A percentile compares a stretch with the other conserved stretches of the same genome.
Evolutionary conservation across 1,140 invertebrate species (phyloP).

Genomic region (Aphaenogaster rudis): DNA sequence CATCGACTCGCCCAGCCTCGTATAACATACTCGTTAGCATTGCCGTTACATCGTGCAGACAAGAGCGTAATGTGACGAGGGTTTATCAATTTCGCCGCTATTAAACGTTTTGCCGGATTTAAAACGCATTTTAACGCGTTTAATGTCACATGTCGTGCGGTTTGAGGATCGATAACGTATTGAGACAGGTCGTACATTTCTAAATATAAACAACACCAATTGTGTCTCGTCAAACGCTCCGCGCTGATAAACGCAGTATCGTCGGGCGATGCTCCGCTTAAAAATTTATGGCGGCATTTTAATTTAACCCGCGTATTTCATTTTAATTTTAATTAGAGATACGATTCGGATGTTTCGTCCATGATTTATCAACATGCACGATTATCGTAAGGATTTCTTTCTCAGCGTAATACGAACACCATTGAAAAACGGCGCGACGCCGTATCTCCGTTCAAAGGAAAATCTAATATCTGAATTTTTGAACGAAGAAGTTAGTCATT

Average conservation of each 20-base stretch:
- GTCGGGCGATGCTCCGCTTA: no score
- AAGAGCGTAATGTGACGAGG: neutral
- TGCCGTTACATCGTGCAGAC: slow-evolving; percentile 23
- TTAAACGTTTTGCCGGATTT: neutral
- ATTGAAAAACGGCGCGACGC: neutral
- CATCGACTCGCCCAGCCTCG: slow-evolving; percentile 19
- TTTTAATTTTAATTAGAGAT: neutral
- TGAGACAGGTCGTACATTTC: neutral
- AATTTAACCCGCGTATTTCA: neutral
- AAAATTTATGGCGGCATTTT: neutral
- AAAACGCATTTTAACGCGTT: neutral
- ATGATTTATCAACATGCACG: neutral
- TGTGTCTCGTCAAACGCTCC: neutral
- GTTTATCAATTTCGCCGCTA: neutral
- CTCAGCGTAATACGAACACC: neutral
- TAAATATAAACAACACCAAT: neutral
- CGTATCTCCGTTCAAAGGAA: slow-evolving; percentile 45
- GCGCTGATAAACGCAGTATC: no score
- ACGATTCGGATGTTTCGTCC: neutral
- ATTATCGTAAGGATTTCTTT: neutral
- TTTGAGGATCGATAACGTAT: neutral
- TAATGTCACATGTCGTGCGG: neutral
- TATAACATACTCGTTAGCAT: slow-evolving; percentile 39
- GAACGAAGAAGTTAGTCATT: slow-evolving; percentile 78
- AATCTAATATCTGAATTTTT: slow-evolving; percentile 83